These are phyloP conservation scores for Lasioglossum oenotherae DNA, from an alignment of 2,888 invertebrate genomes.

Conservation along the genomic window DNA sequence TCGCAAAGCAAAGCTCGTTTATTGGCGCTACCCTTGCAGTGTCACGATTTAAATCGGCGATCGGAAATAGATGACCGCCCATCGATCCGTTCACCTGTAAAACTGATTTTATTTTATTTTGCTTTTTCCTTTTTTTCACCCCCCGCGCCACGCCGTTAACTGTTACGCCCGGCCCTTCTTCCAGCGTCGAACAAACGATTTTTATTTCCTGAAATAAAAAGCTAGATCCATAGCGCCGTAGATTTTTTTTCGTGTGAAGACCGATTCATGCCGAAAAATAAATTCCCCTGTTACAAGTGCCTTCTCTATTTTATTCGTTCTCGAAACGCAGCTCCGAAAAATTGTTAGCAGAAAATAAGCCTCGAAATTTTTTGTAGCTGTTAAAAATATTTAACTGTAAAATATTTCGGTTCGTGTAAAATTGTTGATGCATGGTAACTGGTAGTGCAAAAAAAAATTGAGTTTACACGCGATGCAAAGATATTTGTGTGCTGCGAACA, in stretches of 20 bases:
- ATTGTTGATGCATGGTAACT: neutral
- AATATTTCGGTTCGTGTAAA: neutral
- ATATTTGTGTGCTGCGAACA: neutral
- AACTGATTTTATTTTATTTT: constrained; percentile 12
- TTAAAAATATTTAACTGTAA: neutral
- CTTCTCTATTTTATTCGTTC: neutral
- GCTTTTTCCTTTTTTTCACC: neutral
- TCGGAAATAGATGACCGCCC: constrained; percentile 22
- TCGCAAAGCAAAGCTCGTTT: constrained; percentile 59
- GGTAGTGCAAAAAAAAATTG: neutral
- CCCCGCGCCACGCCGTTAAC: neutral
- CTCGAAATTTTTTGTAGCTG: neutral
- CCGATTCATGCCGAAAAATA: neutral
- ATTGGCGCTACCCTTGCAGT: constrained; percentile 9
- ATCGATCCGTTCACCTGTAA: constrained; percentile 28
- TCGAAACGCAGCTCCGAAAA: neutral
- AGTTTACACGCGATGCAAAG: neutral
- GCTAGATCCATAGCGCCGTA: neutral
- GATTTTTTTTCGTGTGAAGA: neutral
- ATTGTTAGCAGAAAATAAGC: neutral
- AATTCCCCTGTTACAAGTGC: neutral
- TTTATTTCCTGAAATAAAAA: neutral
- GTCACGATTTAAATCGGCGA: neutral
- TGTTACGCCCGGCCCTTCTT: neutral
- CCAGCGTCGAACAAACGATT: neutral